Evolutionary conservation across 2,888 invertebrate species (phyloP).

Genomic region (Athalia circularis): DNA sequence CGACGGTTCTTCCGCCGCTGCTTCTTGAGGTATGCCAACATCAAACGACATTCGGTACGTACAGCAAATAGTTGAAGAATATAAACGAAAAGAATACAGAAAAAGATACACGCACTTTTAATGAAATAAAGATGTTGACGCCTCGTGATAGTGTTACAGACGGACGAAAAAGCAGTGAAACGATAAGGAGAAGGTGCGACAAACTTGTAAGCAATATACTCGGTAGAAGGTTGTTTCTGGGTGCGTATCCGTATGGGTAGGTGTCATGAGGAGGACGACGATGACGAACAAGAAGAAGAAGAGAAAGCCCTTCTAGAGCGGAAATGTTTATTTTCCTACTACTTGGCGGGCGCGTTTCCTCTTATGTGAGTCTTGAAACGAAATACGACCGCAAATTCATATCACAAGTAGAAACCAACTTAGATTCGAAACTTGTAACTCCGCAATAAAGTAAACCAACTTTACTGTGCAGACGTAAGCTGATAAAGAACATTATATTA

Average conservation of each 20-base stretch:
- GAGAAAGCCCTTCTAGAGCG: constrained; percentile 32
- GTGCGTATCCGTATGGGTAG: constrained; percentile 11
- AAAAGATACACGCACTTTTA: constrained; percentile 6
- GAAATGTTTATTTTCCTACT: constrained; percentile 41
- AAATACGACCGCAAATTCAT: constrained; percentile 31
- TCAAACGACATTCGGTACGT: neutral
- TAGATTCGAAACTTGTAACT: constrained; percentile 29
- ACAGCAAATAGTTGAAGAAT: neutral
- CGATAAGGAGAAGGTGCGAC: constrained; percentile 2
- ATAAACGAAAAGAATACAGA: neutral
- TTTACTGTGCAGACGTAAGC: neutral
- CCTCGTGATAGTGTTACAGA: constrained; percentile 33
- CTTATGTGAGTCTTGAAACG: neutral
- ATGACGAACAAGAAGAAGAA: constrained; percentile 11
- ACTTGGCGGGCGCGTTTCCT: constrained; percentile 16
- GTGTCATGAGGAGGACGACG: constrained; percentile 7
- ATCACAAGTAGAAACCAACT: constrained; percentile 13
- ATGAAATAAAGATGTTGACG: constrained; percentile 39
- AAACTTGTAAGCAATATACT: neutral
- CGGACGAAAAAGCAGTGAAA: constrained; percentile 11
- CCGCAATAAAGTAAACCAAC: neutral
- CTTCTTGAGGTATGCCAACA: neutral
- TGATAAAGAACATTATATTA: constrained; percentile 4
- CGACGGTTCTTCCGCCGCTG: neutral
- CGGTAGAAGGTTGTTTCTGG: neutral